phyloP scores from a whole-genome alignment of 2,888 invertebrate species.

The Phalera bucephala region DNA sequence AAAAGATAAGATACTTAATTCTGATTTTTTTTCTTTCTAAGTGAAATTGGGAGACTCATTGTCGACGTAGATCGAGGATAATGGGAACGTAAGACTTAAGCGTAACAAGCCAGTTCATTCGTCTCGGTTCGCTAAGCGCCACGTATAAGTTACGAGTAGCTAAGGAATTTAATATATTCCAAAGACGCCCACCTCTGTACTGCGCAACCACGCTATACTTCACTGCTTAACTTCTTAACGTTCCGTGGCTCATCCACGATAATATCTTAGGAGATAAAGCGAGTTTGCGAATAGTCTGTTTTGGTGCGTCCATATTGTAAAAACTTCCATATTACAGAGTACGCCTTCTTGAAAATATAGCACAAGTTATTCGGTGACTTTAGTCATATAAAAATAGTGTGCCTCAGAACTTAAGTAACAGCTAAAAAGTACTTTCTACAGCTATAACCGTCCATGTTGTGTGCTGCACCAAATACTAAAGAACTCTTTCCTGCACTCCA shows the following conservation, averaged over 20 bases:
- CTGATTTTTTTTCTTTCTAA: not conserved
- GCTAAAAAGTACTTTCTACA: no score
- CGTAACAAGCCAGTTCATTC: conserved; percentile 27
- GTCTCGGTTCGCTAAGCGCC: conserved; percentile 28
- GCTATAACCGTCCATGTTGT: no score
- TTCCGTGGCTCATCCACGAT: conserved; percentile 5
- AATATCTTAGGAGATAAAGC: conserved; percentile 2
- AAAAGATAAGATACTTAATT: conserved; percentile 2
- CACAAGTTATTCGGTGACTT: no score
- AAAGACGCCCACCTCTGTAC: conserved; percentile 24
- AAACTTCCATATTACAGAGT: no score
- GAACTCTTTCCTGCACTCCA: no score
- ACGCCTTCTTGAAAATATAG: no score
- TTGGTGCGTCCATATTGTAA: no score
- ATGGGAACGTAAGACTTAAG: conserved; percentile 16
- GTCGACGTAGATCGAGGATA: conserved; percentile 21
- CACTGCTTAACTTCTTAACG: conserved; percentile 22
- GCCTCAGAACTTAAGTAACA: no score
- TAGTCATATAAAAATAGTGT: no score
- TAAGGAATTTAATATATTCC: conserved; percentile 34
- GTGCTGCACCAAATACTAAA: no score
- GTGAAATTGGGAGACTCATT: conserved; percentile 5
- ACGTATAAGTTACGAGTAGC: conserved; percentile 29
- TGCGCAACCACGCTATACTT: conserved; percentile 17
- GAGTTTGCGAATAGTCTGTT: no score